Conservation (phyloP, 1,140 invertebrate species). For the Tribolium castaneum region DNA sequence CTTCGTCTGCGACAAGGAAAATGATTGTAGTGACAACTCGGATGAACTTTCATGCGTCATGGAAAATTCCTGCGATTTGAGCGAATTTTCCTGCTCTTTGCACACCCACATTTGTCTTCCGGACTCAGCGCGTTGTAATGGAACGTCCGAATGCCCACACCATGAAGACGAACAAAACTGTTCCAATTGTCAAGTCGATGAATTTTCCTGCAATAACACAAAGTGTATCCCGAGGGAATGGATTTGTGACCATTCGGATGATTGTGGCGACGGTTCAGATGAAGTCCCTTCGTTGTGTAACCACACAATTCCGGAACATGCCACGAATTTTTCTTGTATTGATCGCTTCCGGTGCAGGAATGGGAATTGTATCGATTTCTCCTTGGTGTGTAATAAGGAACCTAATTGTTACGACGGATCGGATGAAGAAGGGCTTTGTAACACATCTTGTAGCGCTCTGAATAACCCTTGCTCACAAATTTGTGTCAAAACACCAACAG, state of each 20-base stretch:
- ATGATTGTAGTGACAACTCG: constrained; percentile 68
- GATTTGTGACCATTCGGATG: constrained; percentile 75
- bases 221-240: constrained; percentile 70
- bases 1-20: constrained; percentile 65
- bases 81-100: constrained; percentile 69
- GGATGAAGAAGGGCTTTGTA: constrained; percentile 59
- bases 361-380: constrained; percentile 72
- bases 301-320: constrained; percentile 24
- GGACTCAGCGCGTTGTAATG: constrained; percentile 55
- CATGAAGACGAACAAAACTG: constrained; percentile 74
- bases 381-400: constrained; percentile 73
- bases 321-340: constrained; percentile 57
- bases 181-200: constrained; percentile 64
- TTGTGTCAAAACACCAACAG: constrained; percentile 76
- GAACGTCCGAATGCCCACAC: constrained; percentile 76
- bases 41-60: constrained; percentile 64
- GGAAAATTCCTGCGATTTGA: constrained; percentile 36
- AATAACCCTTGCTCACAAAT: constrained; percentile 68
- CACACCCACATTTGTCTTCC: constrained; percentile 69
- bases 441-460: constrained; percentile 69
- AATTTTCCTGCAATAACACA: constrained; percentile 69
- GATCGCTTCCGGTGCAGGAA: constrained; percentile 70
- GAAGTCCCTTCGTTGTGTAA: constrained; percentile 68
- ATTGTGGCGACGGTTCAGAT: constrained; percentile 77
- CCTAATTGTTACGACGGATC: constrained; percentile 75